Conservation (phyloP, 2,888 invertebrate genomes). For the Oligia fasciuncula region DNA sequence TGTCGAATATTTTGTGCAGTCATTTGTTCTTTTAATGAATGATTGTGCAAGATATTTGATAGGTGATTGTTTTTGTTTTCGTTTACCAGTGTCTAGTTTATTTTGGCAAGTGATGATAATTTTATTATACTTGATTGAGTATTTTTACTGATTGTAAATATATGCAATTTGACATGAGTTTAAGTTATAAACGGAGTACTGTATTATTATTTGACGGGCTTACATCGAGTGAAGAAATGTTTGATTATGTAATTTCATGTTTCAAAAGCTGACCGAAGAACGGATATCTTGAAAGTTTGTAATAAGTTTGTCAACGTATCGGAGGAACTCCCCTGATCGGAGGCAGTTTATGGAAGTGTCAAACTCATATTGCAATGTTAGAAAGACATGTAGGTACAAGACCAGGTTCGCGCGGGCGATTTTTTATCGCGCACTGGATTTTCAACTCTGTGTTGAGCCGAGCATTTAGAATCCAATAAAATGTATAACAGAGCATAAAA, state of each 20-base stretch:
- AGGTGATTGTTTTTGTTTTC: not conserved
- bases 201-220: conserved; percentile 10
- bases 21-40: conserved; percentile 8
- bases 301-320: not conserved
- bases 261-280: not conserved
- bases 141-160: not conserved
- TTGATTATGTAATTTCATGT: conserved; percentile 18
- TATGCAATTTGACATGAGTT: not conserved
- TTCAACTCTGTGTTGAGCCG: not conserved
- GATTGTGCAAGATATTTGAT: conserved; percentile 34
- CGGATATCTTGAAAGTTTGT: not conserved
- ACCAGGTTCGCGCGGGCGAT: not conserved
- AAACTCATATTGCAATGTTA: not conserved
- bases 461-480: not conserved
- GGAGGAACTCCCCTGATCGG: too few species aligned
- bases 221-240: not conserved
- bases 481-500: not conserved
- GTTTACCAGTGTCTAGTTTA: not conserved
- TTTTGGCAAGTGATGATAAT: conserved; percentile 3
- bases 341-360: not conserved
- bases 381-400: not conserved
- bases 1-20: conserved; percentile 19
- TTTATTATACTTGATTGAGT: not conserved
- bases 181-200: not conserved
- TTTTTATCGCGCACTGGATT: not conserved